phyloP scores from a whole-genome alignment of 2,888 invertebrate genomes.

The Eupsilia transversa region DNA sequence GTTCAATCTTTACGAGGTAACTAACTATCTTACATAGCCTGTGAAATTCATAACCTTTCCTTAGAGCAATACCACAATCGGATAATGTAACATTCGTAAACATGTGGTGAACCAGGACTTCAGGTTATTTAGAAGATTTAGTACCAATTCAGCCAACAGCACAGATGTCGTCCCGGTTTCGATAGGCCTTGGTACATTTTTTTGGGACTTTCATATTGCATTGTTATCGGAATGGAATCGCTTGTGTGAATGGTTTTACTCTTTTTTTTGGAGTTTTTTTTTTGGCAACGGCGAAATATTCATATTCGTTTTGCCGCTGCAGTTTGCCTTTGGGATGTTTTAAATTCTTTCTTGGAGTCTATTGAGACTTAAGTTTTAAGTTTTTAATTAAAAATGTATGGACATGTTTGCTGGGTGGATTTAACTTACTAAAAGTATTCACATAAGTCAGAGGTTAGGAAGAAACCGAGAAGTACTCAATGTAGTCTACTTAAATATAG shows the following conservation, averaged over 20 bases:
- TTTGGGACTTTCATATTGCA: conserved; percentile 48
- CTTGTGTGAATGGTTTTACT: conserved; percentile 22
- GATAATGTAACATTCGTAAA: conserved; percentile 19
- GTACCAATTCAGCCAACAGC: conserved; percentile 42
- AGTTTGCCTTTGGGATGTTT: not conserved
- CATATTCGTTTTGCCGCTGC: not conserved
- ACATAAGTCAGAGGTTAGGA: not conserved
- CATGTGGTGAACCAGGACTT: conserved; percentile 29
- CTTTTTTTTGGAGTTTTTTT: conserved; percentile 14
- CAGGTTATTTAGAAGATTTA: conserved; percentile 48
- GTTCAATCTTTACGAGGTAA: not conserved
- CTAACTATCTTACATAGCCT: not conserved
- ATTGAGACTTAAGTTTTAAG: too few relatives aligned
- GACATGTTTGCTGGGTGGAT: not conserved
- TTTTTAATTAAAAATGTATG: too few relatives aligned
- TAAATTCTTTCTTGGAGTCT: not conserved
- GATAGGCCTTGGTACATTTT: conserved; percentile 34
- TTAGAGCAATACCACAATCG: not conserved
- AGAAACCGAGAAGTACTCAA: not conserved
- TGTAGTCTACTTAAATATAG: not conserved
- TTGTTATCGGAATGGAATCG: conserved; percentile 55
- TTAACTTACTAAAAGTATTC: not conserved
- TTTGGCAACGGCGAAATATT: not conserved
- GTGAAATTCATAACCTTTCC: conserved; percentile 8
- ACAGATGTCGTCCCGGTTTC: conserved; percentile 40